Percentiles rank a stretch among this genome's conserved stretches.
Evolutionary conservation across 1,140 invertebrate genomes (phyloP).

Genomic region (Stenopsyche tienmushanensis): DNA sequence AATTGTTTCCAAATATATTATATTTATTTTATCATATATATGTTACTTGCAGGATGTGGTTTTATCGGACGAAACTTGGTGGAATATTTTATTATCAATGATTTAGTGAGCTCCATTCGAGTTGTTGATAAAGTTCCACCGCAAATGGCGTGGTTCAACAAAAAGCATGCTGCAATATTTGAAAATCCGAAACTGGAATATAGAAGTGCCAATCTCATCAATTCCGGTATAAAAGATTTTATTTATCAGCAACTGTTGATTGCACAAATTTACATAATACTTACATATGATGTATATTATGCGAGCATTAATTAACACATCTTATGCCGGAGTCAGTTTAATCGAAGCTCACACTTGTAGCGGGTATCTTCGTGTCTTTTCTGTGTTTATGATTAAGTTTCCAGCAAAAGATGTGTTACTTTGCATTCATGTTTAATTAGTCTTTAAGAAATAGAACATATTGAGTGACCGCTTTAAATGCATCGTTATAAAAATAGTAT

Average conservation of each 20-base stretch:
- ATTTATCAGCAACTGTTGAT: conserved; percentile 7
- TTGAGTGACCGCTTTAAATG: too few species aligned
- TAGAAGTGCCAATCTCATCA: conserved; percentile 88
- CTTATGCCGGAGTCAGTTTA: too few species aligned
- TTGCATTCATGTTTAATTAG: too few species aligned
- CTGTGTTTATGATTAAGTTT: too few species aligned
- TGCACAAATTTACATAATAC: too few species aligned
- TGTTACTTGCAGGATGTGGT: conserved; percentile 73
- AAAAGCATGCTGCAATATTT: conserved; percentile 70
- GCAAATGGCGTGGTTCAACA: conserved; percentile 85
- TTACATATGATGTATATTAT: too few species aligned
- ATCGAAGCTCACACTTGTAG: too few species aligned
- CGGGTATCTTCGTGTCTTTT: too few species aligned
- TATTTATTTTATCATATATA: neutral
- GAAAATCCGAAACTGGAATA: conserved; percentile 78
- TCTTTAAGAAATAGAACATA: too few species aligned
- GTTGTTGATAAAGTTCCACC: conserved; percentile 92
- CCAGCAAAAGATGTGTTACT: too few species aligned
- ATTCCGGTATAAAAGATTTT: conserved; percentile 67
- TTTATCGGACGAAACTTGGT: conserved; percentile 89
- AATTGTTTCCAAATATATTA: neutral
- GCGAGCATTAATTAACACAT: too few species aligned
- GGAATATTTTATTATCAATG: conserved; percentile 75
- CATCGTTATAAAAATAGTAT: too few species aligned
- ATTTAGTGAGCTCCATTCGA: conserved; percentile 72